Percentiles rank a stretch among this genome's conserved stretches.
phyloP scores from a whole-genome alignment of 2,797 vertebrate species.

The Anniella stebbinsi region DNA sequence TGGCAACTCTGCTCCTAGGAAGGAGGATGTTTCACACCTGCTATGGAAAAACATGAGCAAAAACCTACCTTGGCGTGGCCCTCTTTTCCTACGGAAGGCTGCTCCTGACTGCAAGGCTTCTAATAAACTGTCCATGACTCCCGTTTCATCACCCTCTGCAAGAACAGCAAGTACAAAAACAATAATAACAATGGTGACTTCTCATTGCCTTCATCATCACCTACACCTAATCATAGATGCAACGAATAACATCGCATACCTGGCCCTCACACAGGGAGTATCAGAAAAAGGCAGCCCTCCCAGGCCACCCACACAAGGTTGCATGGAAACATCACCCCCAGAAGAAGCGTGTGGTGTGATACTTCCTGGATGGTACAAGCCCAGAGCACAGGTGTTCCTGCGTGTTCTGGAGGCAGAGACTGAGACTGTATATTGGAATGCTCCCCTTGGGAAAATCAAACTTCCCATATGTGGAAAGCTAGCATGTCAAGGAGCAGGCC shows the following conservation, averaged over 20 bases:
- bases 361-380: not conserved
- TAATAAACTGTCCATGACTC: constrained; percentile 87
- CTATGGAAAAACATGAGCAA: accelerated
- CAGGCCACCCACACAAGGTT: not conserved
- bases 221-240: no score
- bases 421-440: not conserved
- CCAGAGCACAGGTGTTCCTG: not conserved
- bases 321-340: not conserved
- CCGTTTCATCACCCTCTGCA: constrained; percentile 84
- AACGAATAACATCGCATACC: not conserved
- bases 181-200: accelerated
- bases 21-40: accelerated
- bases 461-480: not conserved
- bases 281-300: not conserved
- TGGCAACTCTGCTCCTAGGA: constrained; percentile 6
- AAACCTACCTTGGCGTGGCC: constrained; percentile 82
- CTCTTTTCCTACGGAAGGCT: constrained; percentile 86
- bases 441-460: not conserved
- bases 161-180: constrained; percentile 23
- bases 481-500: not conserved
- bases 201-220: not conserved
- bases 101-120: constrained; percentile 86
- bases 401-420: no score
- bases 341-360: not conserved
- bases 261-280: not conserved